Percentiles rank a stretch among this genome's conserved stretches.
These are phyloP conservation scores for Proterorhinus semilunaris DNA, from an alignment of 2,113 vertebrate genomes.

Conservation along the genomic window DNA sequence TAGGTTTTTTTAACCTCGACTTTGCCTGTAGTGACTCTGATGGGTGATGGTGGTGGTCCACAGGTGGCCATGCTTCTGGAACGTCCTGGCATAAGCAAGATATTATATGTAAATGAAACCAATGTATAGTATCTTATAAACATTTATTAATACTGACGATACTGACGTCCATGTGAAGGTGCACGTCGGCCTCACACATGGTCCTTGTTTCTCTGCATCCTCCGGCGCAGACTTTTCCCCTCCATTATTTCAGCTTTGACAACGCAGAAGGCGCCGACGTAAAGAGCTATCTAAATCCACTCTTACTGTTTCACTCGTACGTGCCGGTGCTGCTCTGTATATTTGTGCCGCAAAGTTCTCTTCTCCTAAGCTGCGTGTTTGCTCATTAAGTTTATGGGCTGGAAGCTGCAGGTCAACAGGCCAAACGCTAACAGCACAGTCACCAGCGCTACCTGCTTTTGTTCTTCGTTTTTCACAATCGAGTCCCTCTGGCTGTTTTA, in stretches of 20 bases:
- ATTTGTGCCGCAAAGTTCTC: not conserved
- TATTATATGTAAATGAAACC: too few relatives aligned
- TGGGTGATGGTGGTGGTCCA: too few relatives aligned
- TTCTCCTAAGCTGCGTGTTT: conserved; percentile 4
- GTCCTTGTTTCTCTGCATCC: conserved; percentile 41
- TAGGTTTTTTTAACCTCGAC: too few relatives aligned
- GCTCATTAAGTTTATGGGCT: conserved; percentile 32
- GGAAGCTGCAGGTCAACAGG: conserved; percentile 10
- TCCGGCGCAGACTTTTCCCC: conserved; percentile 28
- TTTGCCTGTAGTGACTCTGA: too few relatives aligned
- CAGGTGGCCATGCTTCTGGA: too few relatives aligned
- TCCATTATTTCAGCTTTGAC: conserved; percentile 33
- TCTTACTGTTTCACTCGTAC: conserved; percentile 6
- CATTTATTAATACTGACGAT: too few relatives aligned
- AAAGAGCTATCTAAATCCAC: conserved; percentile 12
- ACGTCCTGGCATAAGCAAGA: too few relatives aligned
- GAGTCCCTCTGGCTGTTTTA: not conserved
- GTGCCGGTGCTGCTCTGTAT: not conserved
- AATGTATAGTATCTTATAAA: too few relatives aligned
- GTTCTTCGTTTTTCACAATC: not conserved
- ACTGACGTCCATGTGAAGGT: conserved; percentile 11
- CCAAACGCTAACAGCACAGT: conserved; percentile 22
- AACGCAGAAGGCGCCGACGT: conserved; percentile 27
- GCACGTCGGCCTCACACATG: conserved; percentile 40
- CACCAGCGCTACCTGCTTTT: conserved; percentile 31